Evolutionary conservation across 1,140 invertebrate species (phyloP), one percentile per base, ranked within the genome.

Genomic region (Amphibalanus amphitrite): DNA sequence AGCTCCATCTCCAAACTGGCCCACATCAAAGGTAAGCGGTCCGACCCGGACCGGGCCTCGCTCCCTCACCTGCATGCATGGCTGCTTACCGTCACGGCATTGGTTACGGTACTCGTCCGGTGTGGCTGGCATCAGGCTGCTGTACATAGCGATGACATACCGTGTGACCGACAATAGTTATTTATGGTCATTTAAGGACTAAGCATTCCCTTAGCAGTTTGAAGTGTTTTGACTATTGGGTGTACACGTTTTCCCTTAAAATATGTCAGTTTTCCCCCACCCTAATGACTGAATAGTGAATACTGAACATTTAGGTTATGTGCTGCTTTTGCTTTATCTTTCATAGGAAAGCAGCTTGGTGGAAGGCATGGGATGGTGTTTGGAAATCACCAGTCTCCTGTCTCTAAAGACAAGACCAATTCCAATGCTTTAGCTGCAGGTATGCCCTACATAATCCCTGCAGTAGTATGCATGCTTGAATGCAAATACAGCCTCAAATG

Each of bases 361-460:
- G 85, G 85, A 81, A 83, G 85, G 78, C 85, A 86, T 81, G 85
- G 85, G 79, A 86, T 86, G 85, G 84, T 86, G 75, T 86, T 86
- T 84, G 84, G 82, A 80, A 83, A 84, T 77, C 80, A 83, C 78
- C 81, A 82, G 75, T 79, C 81, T 74, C 80, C 47, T 38, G 26
- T 70, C 20, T 3, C 1, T 59, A 59, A 59, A 59, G 47, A 59
- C 47, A 59, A 59, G 47, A 8, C 23, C 13, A 59, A 59, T 13
- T 23, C 47, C 47, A 59, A 59, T 59, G 47, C 47, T 59, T 59
- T 59, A 20, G 47, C 13, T 59, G 10, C 47, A 59, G 47, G 47
- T 59, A 59, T 59, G 47, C 47, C 23, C 23, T 38, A 38, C n/a
- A n/a, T n/a, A n/a, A n/a, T n/a, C n/a, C n/a, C n/a, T 38, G 33